Evolutionary conservation across 2,797 vertebrate species (phyloP), one percentile per base, ranked within the genome.

Genomic region (Notolepis coatsorum): DNA sequence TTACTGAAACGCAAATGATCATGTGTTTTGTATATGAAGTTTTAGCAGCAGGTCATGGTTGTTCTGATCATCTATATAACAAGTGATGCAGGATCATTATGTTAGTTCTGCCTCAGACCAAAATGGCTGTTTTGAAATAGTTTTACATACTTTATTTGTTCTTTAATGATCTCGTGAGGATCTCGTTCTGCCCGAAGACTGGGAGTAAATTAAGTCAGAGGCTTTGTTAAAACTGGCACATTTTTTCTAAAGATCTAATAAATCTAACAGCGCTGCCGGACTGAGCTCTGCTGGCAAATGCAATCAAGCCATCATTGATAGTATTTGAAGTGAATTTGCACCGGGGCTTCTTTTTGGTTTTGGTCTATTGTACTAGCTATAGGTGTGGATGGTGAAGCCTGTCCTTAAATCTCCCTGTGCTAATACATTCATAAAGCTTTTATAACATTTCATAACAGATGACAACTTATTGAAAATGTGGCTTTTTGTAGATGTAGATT

Each of bases 321-420:
- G n/a, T n/a, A n/a, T n/a, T n/a, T n/a, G n/a, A n/a, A n/a, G n/a
- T n/a, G n/a, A n/a, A n/a, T n/a, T n/a, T n/a, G n/a, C n/a, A n/a
- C n/a, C n/a, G n/a, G n/a, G 12, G 31, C 24, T 23, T 65, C n/a
- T n/a, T 33, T 39, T 47, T 59, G 59, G 42, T 56, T 35, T 35
- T 1, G 18, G 61, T 64, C 48, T 79, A 67, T 67, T n/a, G n/a
- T n/a, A n/a, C n/a, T n/a, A n/a, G n/a, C n/a, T n/a, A 35, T 53
- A 50, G 43, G 28, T 57, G 28, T 17, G 51, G 65, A 49, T 61
- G 64, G 54, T 82, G 63, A 42, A 52, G 65, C 39, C 39, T 73
- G 24, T 5, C 5, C 45, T 71, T 18, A 46, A 50, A 39, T 24
- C 41, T n/a, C 12, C 38, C 24, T 25, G 17, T 47, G 5, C 8